Base-by-base conservation (phyloP, 2,113 vertebrate genomes). In the Mungos mungo region DNA sequence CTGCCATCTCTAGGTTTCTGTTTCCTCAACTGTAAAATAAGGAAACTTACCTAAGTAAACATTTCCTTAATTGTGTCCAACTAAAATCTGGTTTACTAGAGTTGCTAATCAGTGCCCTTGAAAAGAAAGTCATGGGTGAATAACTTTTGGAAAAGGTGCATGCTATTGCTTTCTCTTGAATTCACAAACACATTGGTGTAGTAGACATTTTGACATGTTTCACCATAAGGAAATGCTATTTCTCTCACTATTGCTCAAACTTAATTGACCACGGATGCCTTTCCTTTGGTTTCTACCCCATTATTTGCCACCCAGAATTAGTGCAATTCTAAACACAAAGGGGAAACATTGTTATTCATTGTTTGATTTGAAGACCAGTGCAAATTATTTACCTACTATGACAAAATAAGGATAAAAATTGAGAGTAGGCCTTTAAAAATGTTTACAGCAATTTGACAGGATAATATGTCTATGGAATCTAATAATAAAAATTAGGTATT, bases 11-110 rank as follows among this genome's bases (percentile, higher is more conserved):
- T 77, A 77, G 63, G 33, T 52, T 92, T 82, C 63, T 76, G 27
- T 47, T 87, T 54, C 38, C 16, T 97, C 38, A 72, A 80, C 19
- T 72, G 31, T 86, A 87, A 96, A 85, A 86, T 80, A 33, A 88
- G 52, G 19, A 71, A 92, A 82, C 0, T 79, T 88, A 89, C 15
- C 27, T 54, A 88, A 19, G 83, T 83, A 12, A 84, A 35, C 68
- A 96, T 47, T 79, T 66, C 16, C 5, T 57, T 79, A 94, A 71
- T 45, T 82, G 15, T 35, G 33, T 87, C 76, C 23, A 72, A 47
- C 35, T 79, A 38, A 87, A 93, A 66, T 3, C 38, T 84, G 6
- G 4, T 85, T 90, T 90, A 50, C n/a, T 35, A 41, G 25, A 33
- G 6, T 19, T 88, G 27, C 76, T 87, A 45, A 91, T 71, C 54